A percentile compares a stretch with the other conserved stretches of the same genome.
Evolutionary conservation across 2,797 vertebrate species (phyloP).

Genomic region (Menidia menidia): DNA sequence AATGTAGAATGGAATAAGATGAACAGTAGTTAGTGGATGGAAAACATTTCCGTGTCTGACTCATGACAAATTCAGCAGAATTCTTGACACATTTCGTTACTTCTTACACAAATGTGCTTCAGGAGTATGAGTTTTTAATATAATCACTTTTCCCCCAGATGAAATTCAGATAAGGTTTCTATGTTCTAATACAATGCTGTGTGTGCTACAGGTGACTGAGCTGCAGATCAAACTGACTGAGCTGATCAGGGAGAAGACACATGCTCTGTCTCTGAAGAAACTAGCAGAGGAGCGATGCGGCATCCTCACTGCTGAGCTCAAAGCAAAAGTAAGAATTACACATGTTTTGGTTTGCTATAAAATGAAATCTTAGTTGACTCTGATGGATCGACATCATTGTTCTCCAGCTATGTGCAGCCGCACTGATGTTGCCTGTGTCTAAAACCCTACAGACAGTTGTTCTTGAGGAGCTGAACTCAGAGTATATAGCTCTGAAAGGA

Average conservation of each 20-base stretch:
- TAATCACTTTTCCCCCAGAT: background rate
- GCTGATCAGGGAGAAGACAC: slow-evolving; percentile 56
- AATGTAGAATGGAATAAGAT: no score
- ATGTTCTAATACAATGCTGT: slow-evolving; percentile 25
- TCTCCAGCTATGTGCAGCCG: slow-evolving; percentile 7
- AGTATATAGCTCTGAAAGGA: slow-evolving; percentile 70
- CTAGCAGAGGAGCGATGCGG: slow-evolving; percentile 77
- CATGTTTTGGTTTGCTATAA: background rate
- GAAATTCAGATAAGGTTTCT: background rate
- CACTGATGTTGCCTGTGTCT: slow-evolving; percentile 24
- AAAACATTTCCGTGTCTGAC: no score
- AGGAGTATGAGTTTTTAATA: background rate
- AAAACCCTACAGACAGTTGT: slow-evolving; percentile 63
- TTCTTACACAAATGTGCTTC: background rate
- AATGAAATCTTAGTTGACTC: background rate
- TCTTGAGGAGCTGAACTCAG: slow-evolving; percentile 73
- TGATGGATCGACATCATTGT: background rate
- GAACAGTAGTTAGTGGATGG: no score
- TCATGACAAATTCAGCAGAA: background rate
- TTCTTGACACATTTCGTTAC: background rate
- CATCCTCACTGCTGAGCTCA: slow-evolving; percentile 76
- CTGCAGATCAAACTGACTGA: slow-evolving; percentile 37
- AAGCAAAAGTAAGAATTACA: slow-evolving; percentile 75
- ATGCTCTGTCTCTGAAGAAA: slow-evolving; percentile 66
- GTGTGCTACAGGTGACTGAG: slow-evolving; percentile 59